Evolutionary conservation across 2,113 vertebrate species (phyloP).

Genomic region (Tachysurus fulvidraco): DNA sequence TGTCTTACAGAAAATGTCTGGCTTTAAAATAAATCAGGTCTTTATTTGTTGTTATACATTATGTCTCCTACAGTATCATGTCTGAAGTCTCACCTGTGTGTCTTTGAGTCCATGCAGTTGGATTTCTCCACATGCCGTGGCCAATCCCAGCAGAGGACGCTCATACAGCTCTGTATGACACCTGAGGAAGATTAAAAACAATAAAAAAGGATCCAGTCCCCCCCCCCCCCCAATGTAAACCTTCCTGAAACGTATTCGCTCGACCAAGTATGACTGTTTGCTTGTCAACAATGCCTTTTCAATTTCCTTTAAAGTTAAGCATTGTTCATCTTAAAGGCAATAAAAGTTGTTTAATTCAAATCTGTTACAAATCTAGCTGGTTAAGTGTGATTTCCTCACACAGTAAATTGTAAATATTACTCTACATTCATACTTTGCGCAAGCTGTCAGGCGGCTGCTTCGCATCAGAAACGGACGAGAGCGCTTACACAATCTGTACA

Average conservation of each 20-base stretch:
- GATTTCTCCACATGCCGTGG: slow-evolving; percentile 80
- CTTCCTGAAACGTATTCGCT: not conserved
- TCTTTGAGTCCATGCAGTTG: slow-evolving; percentile 75
- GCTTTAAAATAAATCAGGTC: too few species aligned
- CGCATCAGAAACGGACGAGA: too few species aligned
- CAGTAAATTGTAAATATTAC: not conserved
- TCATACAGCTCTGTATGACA: slow-evolving; percentile 81
- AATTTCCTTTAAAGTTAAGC: not conserved
- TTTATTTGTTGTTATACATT: too few species aligned
- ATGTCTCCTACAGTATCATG: not conserved
- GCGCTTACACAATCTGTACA: not conserved
- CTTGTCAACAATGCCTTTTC: not conserved
- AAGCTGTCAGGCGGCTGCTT: not conserved
- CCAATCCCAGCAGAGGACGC: slow-evolving; percentile 78
- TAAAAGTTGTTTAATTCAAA: not conserved
- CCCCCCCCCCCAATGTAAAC: not conserved
- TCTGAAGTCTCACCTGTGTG: slow-evolving; percentile 74
- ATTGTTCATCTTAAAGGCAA: not conserved
- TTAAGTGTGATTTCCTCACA: not conserved
- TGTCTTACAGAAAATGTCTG: not conserved
- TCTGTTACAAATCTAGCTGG: too few species aligned
- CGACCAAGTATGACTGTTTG: not conserved
- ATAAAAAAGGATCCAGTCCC: not conserved
- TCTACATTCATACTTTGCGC: not conserved
- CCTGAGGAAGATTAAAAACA: slow-evolving; percentile 67